Base-by-base conservation (phyloP, 2,797 vertebrate genomes). In the Pangasius larnaudii region DNA sequence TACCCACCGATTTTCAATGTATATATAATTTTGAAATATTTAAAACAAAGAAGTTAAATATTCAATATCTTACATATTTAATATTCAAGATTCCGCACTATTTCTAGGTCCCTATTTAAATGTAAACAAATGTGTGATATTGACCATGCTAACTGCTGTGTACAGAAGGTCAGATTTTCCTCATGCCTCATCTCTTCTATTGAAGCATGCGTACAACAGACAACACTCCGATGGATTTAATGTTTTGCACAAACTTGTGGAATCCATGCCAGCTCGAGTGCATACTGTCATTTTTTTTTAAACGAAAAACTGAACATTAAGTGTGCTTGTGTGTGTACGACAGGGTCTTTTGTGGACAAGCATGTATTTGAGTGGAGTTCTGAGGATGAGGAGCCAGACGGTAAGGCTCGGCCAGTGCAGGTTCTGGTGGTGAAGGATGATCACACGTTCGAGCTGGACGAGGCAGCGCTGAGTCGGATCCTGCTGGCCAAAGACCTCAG, bases 361-460 rank as follows among this genome's bases (percentile, higher is more conserved):
- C 92, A 94, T 19, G 92, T 95, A 19, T 98, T 97, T 0, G 98
- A 99, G 89, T 99, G 98, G 98, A 99, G 98, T 94, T 98, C 98
- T 0, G 98, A 99, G 95, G 98, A 99, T 85, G 98, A 99, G 88
- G 98, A 99, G 42, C 94, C 97, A 0, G 98, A 98, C 30, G 97
- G 96, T 89, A 96, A 97, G 80, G 98, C 98, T 7, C 96, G 97
- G 19, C 98, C 98, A 0, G 94, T 99, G 67, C 98, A 99, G 92
- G 98, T 99, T 78, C 96, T 99, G 88, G 95, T 99, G 87, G 98
- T 99, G 86, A 99, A 98, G 89, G 98, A 99, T 22, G 98, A 99
- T 93, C 98, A 99, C 93, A 98, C 97, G 90, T 99, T 99, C 2
- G 98, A 99, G 93, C 95, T 99, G 94, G 98, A 99, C 11, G 98